Evolutionary conservation across 2,113 vertebrate genomes (phyloP), one percentile per base, ranked within the genome.

Genomic region (Alexandromys fortis): DNA sequence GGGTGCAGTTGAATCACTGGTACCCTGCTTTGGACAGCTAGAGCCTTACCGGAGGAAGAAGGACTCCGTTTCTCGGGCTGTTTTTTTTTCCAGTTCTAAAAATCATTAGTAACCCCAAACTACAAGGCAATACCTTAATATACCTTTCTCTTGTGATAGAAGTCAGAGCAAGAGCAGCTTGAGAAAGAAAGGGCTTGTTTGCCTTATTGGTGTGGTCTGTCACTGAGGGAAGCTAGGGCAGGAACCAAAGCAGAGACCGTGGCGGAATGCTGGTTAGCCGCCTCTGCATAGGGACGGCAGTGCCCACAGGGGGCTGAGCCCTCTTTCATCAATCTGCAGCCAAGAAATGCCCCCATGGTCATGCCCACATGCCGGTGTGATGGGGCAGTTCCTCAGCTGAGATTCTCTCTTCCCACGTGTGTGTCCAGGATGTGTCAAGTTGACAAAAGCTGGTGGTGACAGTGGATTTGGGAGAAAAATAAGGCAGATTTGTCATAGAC

Each of bases 101-200:
- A 92, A 58, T 79, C 81, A 76, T 73, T 24, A 94, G 24, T 47
- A 91, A 86, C 10, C 73, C 35, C 58, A 65, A 92, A 95, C 58
- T 72, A 42, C n/a, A 73, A 90, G 22, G n/a, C 72, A 11, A 38
- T 61, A 13, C 38, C 52, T 21, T n/a, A 38, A 55, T 82, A 55
- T 82, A 33, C 21, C 55, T n/a, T 58, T 24, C 72, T 81, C 5
- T 55, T 55, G 19, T 7, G 35, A 24, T 81, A 81, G n/a, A 58
- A 52, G 33, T 21, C 30, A 22, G 49, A 55, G 30, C 35, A 79
- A 55, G 42, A n/a, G 52, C 7, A 38, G n/a, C 35, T 52, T 35
- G 52, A 24, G 52, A 81, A 58, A 2, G 52, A 14, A n/a, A 38
- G 52, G 5, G 78, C 5, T 58, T n/a, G 7, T 81, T 24, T n/a